phyloP scores from a whole-genome alignment of 2,888 invertebrate genomes.

The Chrysolina americana region DNA sequence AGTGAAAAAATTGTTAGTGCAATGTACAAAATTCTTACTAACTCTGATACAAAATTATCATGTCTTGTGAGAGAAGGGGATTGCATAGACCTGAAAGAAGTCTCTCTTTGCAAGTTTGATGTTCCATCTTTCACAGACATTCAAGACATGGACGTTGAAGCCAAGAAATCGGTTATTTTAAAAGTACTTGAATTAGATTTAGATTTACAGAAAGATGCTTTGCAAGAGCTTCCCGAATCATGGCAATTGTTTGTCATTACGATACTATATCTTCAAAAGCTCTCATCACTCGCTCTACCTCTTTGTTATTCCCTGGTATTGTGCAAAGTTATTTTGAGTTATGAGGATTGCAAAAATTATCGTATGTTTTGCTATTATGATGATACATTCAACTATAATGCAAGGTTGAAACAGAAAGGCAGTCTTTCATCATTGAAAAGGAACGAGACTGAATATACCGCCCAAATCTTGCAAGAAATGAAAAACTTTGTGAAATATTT shows the following conservation, averaged over 20 bases:
- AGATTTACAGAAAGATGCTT: slow-evolving; percentile 19
- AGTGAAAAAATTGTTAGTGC: slow-evolving; percentile 76
- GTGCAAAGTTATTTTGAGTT: slow-evolving; percentile 67
- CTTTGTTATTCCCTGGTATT: slow-evolving; percentile 75
- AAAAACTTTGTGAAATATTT: slow-evolving; percentile 73
- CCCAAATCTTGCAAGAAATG: background rate
- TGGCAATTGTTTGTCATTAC: slow-evolving; percentile 76
- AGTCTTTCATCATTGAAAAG: background rate
- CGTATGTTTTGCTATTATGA: background rate
- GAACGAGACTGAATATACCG: background rate
- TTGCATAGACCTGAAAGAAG: slow-evolving; percentile 51
- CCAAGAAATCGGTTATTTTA: slow-evolving; percentile 61
- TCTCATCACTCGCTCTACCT: slow-evolving; percentile 64
- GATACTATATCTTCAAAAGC: slow-evolving; percentile 73
- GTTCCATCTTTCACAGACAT: slow-evolving; percentile 66
- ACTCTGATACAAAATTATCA: slow-evolving; percentile 51
- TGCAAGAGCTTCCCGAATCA: slow-evolving; percentile 72
- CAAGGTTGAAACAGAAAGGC: background rate
- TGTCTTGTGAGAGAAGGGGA: slow-evolving; percentile 62
- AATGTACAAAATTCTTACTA: slow-evolving; percentile 70
- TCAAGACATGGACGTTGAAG: slow-evolving; percentile 55
- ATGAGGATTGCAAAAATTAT: background rate
- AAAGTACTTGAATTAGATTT: slow-evolving; percentile 35
- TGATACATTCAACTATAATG: background rate
- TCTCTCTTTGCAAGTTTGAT: slow-evolving; percentile 44